phyloP scores from a whole-genome alignment of 2,888 invertebrate genomes.

The Amphipyra berbera region DNA sequence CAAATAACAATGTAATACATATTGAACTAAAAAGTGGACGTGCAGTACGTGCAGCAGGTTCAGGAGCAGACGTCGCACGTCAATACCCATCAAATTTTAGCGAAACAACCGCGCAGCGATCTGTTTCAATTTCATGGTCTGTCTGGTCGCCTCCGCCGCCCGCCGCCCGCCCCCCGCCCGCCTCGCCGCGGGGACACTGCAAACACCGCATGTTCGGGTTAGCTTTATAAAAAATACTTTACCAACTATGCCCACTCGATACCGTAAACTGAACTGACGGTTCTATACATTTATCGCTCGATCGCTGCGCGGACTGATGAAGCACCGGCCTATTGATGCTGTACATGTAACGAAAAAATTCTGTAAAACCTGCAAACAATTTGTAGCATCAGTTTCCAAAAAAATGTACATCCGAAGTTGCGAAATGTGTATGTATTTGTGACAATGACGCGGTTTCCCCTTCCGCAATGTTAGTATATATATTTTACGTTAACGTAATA shows the following conservation, averaged over 20 bases:
- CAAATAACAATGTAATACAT: neutral
- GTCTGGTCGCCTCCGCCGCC: neutral
- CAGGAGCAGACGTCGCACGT: conserved; percentile 1
- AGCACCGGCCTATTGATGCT: no score
- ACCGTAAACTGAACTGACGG: neutral
- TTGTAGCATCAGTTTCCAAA: no score
- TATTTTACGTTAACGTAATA: neutral
- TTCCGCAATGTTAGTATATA: neutral
- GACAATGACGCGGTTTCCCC: neutral
- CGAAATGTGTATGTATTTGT: neutral
- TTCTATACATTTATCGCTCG: neutral
- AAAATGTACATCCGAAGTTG: neutral
- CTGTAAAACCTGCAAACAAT: no score
- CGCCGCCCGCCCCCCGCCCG: neutral
- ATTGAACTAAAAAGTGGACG: neutral
- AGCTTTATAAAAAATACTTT: conserved; percentile 3
- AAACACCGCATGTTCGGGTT: neutral
- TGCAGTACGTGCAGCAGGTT: neutral
- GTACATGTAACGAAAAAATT: no score
- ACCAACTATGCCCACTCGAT: neutral
- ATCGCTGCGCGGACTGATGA: neutral
- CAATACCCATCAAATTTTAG: conserved; percentile 5
- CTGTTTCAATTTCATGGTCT: conserved; percentile 30
- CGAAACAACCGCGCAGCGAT: conserved; percentile 5
- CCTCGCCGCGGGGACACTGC: neutral